Base-by-base conservation (phyloP, 2,888 invertebrate genomes). In the Cenopis cana region DNA sequence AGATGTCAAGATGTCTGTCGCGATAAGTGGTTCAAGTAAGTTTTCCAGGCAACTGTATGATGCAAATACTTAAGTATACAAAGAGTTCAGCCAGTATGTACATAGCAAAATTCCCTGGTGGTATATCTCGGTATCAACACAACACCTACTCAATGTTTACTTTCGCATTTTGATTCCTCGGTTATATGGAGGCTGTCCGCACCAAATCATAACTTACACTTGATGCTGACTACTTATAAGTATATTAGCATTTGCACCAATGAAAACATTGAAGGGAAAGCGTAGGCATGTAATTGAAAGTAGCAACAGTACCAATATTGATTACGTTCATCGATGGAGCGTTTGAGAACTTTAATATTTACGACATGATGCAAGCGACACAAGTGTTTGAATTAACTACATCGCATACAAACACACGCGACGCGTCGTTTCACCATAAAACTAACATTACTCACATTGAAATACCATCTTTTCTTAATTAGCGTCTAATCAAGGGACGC, bases 401-500 rank as follows among this genome's bases (percentile, higher is more conserved):
- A 73, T 74, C 62, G 69, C 59, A 78, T 73, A 73, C 75, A 67
- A 59, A 67, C 76, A 76, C 68, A 74, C 74, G 83, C 81, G 87
- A 86, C 87, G 85, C 87, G 85, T 80, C 75, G 78, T 83, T 83
- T 81, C 81, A 78, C 77, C 73, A 78, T 80, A 80, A 81, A 79
- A 78, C 73, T 76, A 76, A 65, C 76, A 76, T 72, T 76, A 72
- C 68, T 72, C 70, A 88, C 86, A 89, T 82, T 84, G 86, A 85
- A n/a, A 84, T 81, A 82, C 86, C 82, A 89, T 86, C 81, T 87
- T 82, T 84, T 86, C 79, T 89, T 87, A 88, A 91, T 91, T 88
- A 90, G 84, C 85, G 83, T 87, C 84, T 80, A 87, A 89, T 90
- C 87, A 90, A 89, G 84, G 84, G 85, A 83, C 85, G 85, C 88